These are phyloP conservation scores for Globodera ellingtonae DNA, from an alignment of 1,140 invertebrate genomes.

Conservation along the genomic window DNA sequence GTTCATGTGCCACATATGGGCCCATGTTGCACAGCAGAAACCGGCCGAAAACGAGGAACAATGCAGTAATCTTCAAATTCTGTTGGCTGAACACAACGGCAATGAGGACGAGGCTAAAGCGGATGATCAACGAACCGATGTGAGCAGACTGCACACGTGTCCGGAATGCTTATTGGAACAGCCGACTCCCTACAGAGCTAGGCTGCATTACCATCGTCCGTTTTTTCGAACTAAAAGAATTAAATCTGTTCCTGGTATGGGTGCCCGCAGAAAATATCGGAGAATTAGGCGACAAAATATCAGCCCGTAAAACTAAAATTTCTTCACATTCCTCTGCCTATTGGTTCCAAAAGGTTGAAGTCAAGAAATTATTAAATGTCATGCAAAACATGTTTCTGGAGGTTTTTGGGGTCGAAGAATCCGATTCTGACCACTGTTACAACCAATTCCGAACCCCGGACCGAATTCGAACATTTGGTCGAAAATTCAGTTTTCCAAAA, in stretches of 20 bases:
- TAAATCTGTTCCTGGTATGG: background rate
- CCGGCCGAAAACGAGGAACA: background rate
- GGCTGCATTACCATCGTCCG: constrained; percentile 13
- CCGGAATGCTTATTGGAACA: background rate
- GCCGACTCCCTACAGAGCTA: background rate
- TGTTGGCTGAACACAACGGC: background rate
- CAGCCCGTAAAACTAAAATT: too few species aligned
- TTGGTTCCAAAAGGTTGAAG: too few species aligned
- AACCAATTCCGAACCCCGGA: too few species aligned
- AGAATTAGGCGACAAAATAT: too few species aligned
- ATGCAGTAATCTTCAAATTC: background rate
- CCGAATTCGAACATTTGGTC: too few species aligned
- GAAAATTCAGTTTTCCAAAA: too few species aligned
- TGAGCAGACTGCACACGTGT: constrained; percentile 3
- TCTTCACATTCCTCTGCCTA: too few species aligned
- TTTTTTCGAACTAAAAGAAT: background rate
- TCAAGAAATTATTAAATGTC: too few species aligned
- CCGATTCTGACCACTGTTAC: too few species aligned
- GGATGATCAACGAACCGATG: background rate
- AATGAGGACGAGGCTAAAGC: background rate
- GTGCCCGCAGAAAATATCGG: background rate
- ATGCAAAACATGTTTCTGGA: too few species aligned
- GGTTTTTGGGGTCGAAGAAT: too few species aligned
- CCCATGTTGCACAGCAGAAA: background rate
- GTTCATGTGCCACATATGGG: constrained; percentile 7